Conservation (phyloP, 2,888 invertebrate genomes). For the Amphipoea oculea region DNA sequence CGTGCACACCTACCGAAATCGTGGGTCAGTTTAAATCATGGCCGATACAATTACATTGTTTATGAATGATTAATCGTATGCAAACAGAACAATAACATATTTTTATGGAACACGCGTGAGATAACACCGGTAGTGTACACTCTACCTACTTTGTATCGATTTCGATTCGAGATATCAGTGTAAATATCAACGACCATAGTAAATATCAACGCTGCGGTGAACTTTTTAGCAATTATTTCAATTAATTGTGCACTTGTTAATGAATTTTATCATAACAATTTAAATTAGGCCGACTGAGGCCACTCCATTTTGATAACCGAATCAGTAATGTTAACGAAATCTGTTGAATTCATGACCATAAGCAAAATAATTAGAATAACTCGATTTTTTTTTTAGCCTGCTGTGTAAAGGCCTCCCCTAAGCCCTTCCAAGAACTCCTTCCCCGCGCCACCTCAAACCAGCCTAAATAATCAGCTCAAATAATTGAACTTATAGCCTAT, state of each 20-base stretch:
- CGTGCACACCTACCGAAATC: neutral
- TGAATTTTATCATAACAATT: conserved; percentile 4
- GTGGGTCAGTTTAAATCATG: conserved; percentile 1
- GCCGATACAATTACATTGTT: conserved; percentile 17
- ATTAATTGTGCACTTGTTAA: neutral
- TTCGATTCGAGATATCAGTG: conserved; percentile 2
- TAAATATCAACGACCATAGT: neutral
- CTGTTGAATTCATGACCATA: neutral
- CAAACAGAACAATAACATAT: conserved; percentile 26
- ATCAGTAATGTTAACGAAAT: neutral
- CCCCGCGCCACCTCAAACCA: too few species aligned
- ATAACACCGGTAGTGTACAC: conserved; percentile 13
- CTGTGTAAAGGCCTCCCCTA: too few species aligned
- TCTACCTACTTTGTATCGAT: conserved; percentile 3
- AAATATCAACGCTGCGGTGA: neutral
- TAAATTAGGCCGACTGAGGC: neutral
- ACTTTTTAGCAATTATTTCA: neutral
- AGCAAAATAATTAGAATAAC: neutral
- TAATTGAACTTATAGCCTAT: neutral
- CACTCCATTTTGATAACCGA: neutral
- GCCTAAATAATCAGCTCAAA: too few species aligned
- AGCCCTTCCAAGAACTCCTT: too few species aligned
- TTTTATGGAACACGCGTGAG: conserved; percentile 32
- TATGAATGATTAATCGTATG: conserved; percentile 1
- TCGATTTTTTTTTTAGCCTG: too few species aligned